Conservation (phyloP, 2,113 vertebrate species). For the Oxyruncus cristatus region DNA sequence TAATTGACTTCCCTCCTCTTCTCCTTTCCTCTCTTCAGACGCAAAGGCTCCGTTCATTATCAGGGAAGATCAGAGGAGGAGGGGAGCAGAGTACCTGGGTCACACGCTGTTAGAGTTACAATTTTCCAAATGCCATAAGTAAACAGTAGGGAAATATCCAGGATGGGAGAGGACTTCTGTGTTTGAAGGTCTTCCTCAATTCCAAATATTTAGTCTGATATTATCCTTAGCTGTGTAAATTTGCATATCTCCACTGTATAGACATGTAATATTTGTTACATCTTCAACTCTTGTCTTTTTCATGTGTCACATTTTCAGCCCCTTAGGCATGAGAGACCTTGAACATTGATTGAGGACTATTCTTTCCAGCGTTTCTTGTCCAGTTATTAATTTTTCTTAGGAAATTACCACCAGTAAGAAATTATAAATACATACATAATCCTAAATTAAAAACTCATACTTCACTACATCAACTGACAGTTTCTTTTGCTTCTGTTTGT, state of each 20-base stretch:
- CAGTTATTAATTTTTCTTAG: background rate
- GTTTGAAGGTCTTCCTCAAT: background rate
- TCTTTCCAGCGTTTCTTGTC: background rate
- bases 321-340: background rate
- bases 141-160: background rate
- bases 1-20: conserved; percentile 50
- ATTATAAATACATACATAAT: background rate
- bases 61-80: conserved; percentile 35
- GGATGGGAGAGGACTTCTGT: background rate
- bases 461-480: background rate
- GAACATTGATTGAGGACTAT: background rate
- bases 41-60: conserved; percentile 33
- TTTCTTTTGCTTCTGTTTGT: background rate
- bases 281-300: background rate
- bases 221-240: background rate
- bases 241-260: background rate
- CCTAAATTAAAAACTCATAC: background rate
- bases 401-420: background rate
- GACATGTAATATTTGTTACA: background rate
- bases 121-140: conserved; percentile 17
- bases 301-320: background rate
- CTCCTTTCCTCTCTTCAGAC: conserved; percentile 10
- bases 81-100: conserved; percentile 22
- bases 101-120: conserved; percentile 28
- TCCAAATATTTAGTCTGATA: background rate